Percentiles rank a stretch among this genome's conserved stretches.
These are phyloP conservation scores for Plemyria rubiginata DNA, from an alignment of 2,888 invertebrate genomes.

Conservation along the genomic window DNA sequence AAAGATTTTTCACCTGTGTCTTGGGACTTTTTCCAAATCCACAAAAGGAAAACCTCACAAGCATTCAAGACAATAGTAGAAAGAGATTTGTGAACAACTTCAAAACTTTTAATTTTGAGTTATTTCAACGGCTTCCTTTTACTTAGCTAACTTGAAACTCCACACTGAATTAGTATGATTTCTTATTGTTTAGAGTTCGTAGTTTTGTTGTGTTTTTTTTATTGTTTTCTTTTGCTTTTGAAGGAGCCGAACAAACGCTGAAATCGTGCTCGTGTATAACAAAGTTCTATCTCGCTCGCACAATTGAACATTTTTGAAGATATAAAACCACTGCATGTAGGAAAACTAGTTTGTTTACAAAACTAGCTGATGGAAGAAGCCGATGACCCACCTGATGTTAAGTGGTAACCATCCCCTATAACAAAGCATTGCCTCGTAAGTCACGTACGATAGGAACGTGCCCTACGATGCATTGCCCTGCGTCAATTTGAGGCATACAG, in stretches of 20 bases:
- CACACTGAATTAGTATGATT: slow-evolving; percentile 34
- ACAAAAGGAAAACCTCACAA: not conserved
- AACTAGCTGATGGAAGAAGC: too few species aligned
- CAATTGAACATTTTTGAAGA: too few species aligned
- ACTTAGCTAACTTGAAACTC: slow-evolving; percentile 29
- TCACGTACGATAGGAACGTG: too few species aligned
- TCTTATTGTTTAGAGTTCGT: slow-evolving; percentile 33
- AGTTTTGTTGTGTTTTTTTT: slow-evolving; percentile 23
- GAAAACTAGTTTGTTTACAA: too few species aligned
- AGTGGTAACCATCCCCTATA: too few species aligned
- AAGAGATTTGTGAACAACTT: slow-evolving; percentile 40
- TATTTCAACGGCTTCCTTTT: slow-evolving; percentile 37
- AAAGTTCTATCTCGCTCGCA: too few species aligned
- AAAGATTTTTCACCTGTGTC: not conserved
- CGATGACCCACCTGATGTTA: too few species aligned
- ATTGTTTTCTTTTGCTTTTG: slow-evolving; percentile 22
- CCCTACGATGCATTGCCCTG: too few species aligned
- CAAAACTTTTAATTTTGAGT: slow-evolving; percentile 42
- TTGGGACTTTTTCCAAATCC: not conserved
- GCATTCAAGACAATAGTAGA: slow-evolving; percentile 37
- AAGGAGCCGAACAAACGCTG: not conserved
- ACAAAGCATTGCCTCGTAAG: too few species aligned
- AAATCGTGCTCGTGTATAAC: slow-evolving; percentile 2
- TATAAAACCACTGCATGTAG: too few species aligned
- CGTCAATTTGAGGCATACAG: too few species aligned